Conservation (phyloP, 2,113 vertebrate genomes). For the Istiophorus platypterus region DNA sequence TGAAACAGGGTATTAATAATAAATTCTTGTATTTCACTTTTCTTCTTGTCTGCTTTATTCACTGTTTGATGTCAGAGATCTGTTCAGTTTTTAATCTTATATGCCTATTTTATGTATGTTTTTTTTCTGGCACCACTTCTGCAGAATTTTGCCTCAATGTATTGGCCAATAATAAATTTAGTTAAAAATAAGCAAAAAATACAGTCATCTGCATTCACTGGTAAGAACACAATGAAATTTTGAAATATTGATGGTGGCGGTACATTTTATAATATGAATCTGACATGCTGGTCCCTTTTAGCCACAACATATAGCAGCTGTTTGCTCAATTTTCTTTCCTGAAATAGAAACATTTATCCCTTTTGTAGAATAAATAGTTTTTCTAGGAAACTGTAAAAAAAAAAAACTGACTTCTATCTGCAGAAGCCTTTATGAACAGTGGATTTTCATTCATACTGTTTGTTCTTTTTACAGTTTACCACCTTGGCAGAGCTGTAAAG, state of each 20-base stretch:
- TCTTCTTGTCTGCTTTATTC: background rate
- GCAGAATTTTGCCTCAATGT: background rate
- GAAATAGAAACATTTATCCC: background rate
- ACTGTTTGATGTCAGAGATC: slow-evolving; percentile 11
- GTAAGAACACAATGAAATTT: slow-evolving; percentile 5
- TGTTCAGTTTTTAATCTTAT: slow-evolving; percentile 2
- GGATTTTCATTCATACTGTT: background rate
- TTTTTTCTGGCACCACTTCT: background rate
- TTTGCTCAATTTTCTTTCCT: slow-evolving; percentile 2
- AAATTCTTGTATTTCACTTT: background rate
- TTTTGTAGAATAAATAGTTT: background rate
- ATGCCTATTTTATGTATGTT: background rate
- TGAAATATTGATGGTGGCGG: slow-evolving; percentile 27
- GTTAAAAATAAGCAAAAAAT: slow-evolving; percentile 16
- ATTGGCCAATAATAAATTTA: slow-evolving; percentile 1
- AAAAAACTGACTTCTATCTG: rapidly evolving
- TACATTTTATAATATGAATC: slow-evolving; percentile 11
- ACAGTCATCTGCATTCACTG: slow-evolving; percentile 38
- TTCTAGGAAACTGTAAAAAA: background rate
- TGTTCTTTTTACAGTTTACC: background rate
- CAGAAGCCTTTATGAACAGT: background rate
- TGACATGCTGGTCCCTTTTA: slow-evolving; percentile 10
- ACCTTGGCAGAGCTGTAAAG: background rate
- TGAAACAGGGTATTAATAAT: slow-evolving; percentile 10
- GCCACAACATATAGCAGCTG: slow-evolving; percentile 1